These are phyloP conservation scores for Oscheius sp. DNA, from an alignment of 2,888 invertebrate genomes.

Conservation along the genomic window DNA sequence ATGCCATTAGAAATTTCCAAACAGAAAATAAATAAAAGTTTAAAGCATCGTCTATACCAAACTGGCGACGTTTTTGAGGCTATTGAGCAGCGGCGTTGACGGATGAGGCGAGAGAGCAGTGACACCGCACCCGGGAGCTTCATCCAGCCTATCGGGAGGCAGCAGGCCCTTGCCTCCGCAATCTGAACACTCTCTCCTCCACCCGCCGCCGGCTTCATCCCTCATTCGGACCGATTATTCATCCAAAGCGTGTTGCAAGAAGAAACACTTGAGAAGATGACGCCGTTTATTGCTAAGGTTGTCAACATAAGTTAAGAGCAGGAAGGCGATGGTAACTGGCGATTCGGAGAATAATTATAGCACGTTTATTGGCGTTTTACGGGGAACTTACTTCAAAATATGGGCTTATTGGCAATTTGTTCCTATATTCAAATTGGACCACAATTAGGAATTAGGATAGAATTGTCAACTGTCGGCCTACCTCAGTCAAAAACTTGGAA, in stretches of 20 bases:
- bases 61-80: not conserved
- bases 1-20: not conserved
- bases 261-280: slow-evolving; percentile 9
- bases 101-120: slow-evolving; percentile 5
- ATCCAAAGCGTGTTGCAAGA: slow-evolving; percentile 7
- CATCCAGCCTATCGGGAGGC: not conserved
- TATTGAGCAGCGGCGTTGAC: not conserved
- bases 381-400: too few relatives aligned
- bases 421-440: too few relatives aligned
- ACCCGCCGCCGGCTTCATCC: not conserved
- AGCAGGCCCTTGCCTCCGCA: not conserved
- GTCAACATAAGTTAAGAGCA: not conserved
- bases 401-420: too few relatives aligned
- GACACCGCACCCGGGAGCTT: slow-evolving; percentile 5
- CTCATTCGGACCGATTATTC: slow-evolving; percentile 26
- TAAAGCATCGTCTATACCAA: not conserved
- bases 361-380: too few relatives aligned
- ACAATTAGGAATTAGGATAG: too few relatives aligned
- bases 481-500: too few relatives aligned
- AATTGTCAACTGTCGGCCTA: too few relatives aligned
- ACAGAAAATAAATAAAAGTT: slow-evolving; percentile 3
- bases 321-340: not conserved
- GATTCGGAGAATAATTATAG: not conserved
- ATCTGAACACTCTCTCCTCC: slow-evolving; percentile 3
- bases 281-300: not conserved